These are phyloP conservation scores for Harpagifer antarcticus DNA, from an alignment of 2,797 vertebrate species.

Conservation along the genomic window DNA sequence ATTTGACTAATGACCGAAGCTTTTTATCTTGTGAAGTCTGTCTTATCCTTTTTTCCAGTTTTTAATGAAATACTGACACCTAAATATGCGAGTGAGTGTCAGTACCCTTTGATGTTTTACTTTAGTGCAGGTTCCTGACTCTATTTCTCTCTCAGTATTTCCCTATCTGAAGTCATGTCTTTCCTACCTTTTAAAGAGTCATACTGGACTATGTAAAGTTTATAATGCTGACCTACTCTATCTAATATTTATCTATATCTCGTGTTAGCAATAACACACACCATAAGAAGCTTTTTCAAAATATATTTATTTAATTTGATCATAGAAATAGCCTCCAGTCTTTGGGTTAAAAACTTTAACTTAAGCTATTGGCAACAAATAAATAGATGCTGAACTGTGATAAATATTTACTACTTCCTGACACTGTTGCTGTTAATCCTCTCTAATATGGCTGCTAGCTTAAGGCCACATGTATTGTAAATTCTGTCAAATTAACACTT, in stretches of 20 bases:
- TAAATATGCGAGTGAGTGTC: background rate
- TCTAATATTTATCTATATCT: no score
- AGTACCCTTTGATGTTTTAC: background rate
- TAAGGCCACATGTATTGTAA: background rate
- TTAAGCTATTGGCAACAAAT: no score
- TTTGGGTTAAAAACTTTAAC: background rate
- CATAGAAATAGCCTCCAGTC: background rate
- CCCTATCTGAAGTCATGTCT: background rate
- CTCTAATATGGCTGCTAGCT: background rate
- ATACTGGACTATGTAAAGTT: background rate
- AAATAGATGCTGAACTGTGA: background rate
- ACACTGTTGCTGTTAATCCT: background rate
- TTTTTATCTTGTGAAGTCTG: background rate
- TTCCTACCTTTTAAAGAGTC: background rate
- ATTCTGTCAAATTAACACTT: background rate
- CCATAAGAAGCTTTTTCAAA: no score
- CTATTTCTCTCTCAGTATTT: background rate
- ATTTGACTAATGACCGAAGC: background rate
- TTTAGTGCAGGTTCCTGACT: constrained; percentile 3
- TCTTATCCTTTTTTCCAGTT: background rate
- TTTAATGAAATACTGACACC: background rate
- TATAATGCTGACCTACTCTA: background rate
- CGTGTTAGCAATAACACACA: no score
- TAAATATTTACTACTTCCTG: background rate
- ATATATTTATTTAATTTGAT: no score